Base-by-base conservation (phyloP, 2,888 invertebrate species). In the Herminia tarsipennalis region DNA sequence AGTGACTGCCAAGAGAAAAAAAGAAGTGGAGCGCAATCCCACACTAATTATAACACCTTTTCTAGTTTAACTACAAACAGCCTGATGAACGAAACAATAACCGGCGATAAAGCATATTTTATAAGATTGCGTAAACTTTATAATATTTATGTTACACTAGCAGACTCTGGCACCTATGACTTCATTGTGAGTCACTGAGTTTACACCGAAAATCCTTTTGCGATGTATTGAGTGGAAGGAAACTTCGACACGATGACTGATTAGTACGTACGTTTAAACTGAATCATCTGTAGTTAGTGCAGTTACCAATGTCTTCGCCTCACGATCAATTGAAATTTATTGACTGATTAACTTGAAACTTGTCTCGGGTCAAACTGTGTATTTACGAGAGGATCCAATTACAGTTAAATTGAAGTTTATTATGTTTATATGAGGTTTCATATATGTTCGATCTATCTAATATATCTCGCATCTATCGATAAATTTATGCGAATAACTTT, bases 301-400 rank as follows among this genome's bases (percentile, higher is more conserved):
- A 35, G 9, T 38, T 20, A 9, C 37, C 16, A 34, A 50, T 42
- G 56, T 61, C 66, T 67, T 68, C 57, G 65, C 56, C 56, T 71
- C 45, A 36, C 59, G 63, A 76, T 75, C 79, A 85, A 86, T 85
- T 84, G 79, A 76, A 75, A 71, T 67, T 76, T 75, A 81, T 84
- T 82, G 76, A 71, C 64, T 78, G 72, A 84, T 81, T 78, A 76
- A 78, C 68, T 59, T 60, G 64, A 63, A 70, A 70, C 68, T 70
- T 62, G 70, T 58, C 59, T 51, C 56, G 54, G 72, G 70, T 76
- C 76, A 74, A 81, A 71, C 69, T 70, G 75, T 61, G 56, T 76
- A 70, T 78, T 76, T 70, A 72, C 68, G 68, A 66, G 44, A 32
- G 54, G 56, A 66, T 75, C 67, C 49, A 60, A 70, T 78, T 76